These are phyloP conservation scores for Amyelois transitella DNA, from an alignment of 1,140 invertebrate genomes.

Conservation along the genomic window DNA sequence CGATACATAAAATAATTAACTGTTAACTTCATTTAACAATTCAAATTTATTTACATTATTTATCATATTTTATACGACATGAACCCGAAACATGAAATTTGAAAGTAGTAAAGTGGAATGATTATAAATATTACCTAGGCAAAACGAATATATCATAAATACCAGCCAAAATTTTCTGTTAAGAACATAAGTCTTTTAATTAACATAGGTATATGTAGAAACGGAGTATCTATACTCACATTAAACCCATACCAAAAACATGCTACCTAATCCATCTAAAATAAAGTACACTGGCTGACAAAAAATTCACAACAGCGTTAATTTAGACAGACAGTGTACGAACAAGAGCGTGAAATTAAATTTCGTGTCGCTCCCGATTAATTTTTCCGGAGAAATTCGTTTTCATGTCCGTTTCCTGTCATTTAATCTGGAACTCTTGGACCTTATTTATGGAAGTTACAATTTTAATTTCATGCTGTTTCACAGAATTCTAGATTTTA, in stretches of 20 bases:
- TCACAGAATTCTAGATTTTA: neutral
- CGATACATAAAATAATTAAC: too few relatives aligned
- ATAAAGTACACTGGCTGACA: conserved; percentile 15
- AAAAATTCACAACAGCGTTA: conserved; percentile 33
- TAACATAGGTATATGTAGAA: too few relatives aligned
- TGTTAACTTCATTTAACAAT: too few relatives aligned
- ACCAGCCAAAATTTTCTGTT: too few relatives aligned
- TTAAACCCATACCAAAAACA: neutral
- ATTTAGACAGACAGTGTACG: conserved; percentile 30
- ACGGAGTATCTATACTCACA: too few relatives aligned
- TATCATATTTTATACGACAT: too few relatives aligned
- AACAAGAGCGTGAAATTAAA: conserved; percentile 50
- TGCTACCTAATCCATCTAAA: conserved; percentile 27
- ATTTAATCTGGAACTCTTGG: conserved; percentile 29
- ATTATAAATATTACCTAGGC: too few relatives aligned
- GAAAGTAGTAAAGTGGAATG: too few relatives aligned
- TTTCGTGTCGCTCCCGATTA: conserved; percentile 43
- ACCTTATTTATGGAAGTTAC: conserved; percentile 15
- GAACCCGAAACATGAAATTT: too few relatives aligned
- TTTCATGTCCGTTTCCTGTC: conserved; percentile 24
- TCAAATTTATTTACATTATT: too few relatives aligned
- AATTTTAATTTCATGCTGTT: neutral
- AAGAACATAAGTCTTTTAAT: too few relatives aligned
- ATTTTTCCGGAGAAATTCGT: conserved; percentile 39
- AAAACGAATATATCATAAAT: too few relatives aligned